Evolutionary conservation across 2,797 vertebrate genomes (phyloP).

Genomic region (Thunnus albacares): DNA sequence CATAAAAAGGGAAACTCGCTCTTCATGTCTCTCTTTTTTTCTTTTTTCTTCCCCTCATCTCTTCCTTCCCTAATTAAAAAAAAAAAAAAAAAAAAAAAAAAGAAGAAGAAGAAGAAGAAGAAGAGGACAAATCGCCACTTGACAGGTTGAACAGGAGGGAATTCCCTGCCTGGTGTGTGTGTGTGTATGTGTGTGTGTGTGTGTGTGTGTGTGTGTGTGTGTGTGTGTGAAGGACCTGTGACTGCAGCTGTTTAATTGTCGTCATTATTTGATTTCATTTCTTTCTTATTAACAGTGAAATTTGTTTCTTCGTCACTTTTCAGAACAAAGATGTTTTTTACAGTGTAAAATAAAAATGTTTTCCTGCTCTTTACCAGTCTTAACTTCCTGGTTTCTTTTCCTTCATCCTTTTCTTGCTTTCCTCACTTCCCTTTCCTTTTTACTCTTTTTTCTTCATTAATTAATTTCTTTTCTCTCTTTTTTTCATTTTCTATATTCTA

Average conservation of each 20-base stretch:
- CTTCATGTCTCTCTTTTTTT: constrained; percentile 49
- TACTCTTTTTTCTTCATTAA: background rate
- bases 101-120: background rate
- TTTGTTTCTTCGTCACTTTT: too few relatives aligned
- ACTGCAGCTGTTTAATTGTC: constrained; percentile 3
- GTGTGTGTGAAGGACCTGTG: constrained; percentile 3
- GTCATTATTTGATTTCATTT: too few relatives aligned
- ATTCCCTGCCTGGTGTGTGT: constrained; percentile 39
- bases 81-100: constrained; percentile 44
- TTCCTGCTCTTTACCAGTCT: background rate
- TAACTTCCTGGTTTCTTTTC: background rate
- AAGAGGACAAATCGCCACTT: constrained; percentile 63
- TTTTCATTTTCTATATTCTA: background rate
- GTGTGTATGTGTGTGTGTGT: background rate
- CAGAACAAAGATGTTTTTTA: background rate
- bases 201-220: constrained; percentile 15
- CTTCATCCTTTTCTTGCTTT: background rate
- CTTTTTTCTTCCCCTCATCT: constrained; percentile 50
- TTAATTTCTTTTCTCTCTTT: too few relatives aligned
- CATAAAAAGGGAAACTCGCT: constrained; percentile 79
- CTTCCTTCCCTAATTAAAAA: constrained; percentile 28
- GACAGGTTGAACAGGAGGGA: constrained; percentile 66
- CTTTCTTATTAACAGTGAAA: too few relatives aligned
- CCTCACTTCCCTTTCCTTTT: background rate
- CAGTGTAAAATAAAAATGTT: background rate